phyloP scores from a whole-genome alignment of 2,888 invertebrate genomes.

The Orchestes rusci region DNA sequence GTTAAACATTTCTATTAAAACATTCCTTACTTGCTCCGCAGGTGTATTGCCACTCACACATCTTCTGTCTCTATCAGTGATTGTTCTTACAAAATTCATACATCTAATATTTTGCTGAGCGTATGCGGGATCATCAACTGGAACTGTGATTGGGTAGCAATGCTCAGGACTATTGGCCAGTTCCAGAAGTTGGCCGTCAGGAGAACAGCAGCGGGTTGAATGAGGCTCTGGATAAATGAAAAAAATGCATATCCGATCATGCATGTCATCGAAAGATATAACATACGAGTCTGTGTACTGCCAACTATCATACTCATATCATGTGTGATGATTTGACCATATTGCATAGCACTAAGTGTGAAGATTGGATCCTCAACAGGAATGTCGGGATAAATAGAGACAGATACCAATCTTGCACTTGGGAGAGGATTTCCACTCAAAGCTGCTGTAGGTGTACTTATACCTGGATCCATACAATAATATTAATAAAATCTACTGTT shows the following conservation, averaged over 20 bases:
- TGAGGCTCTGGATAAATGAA: slow-evolving; percentile 46
- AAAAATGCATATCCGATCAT: background rate
- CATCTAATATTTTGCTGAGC: slow-evolving; percentile 52
- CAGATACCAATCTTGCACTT: slow-evolving; percentile 61
- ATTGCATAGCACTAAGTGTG: slow-evolving; percentile 71
- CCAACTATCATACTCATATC: slow-evolving; percentile 71
- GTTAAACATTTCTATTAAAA: background rate
- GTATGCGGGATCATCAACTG: slow-evolving; percentile 51
- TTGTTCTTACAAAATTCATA: slow-evolving; percentile 66
- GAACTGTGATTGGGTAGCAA: slow-evolving; percentile 51
- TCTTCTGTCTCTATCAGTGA: slow-evolving; percentile 58
- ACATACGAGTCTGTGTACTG: slow-evolving; percentile 69
- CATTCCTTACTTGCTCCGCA: slow-evolving; percentile 60
- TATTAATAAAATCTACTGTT: too few relatives aligned
- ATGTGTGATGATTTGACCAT: slow-evolving; percentile 73
- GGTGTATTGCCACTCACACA: slow-evolving; percentile 57
- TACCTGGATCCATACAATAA: too few relatives aligned
- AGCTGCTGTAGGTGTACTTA: slow-evolving; percentile 55
- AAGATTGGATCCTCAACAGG: slow-evolving; percentile 64
- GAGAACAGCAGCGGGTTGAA: slow-evolving; percentile 55
- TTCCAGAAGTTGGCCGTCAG: slow-evolving; percentile 49
- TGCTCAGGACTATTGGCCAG: slow-evolving; percentile 43
- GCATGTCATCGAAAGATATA: background rate
- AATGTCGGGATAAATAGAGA: slow-evolving; percentile 62
- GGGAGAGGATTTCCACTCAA: slow-evolving; percentile 61